Percentiles rank a stretch among this genome's conserved stretches.
These are phyloP conservation scores for Lycaena phlaeas DNA, from an alignment of 2,888 invertebrate species.

Conservation along the genomic window DNA sequence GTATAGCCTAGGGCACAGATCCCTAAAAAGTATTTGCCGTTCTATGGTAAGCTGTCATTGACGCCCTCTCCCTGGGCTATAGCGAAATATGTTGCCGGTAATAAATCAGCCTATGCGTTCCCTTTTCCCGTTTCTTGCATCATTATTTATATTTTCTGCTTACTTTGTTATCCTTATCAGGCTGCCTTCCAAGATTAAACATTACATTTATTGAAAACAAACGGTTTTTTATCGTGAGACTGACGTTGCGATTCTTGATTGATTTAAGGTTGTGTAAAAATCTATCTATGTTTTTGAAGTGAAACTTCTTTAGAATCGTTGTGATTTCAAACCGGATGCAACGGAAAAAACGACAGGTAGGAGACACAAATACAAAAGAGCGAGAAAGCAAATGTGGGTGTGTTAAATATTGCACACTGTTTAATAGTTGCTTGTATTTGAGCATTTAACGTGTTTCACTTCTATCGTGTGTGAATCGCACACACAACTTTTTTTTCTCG, in stretches of 20 bases:
- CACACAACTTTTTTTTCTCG: no score
- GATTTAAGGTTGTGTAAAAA: not conserved
- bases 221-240: not conserved
- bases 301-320: no score
- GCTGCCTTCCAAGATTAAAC: conserved; percentile 5
- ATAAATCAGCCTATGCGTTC: conserved; percentile 8
- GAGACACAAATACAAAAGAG: no score
- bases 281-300: no score
- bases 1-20: not conserved
- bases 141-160: conserved; percentile 10
- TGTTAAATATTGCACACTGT: no score
- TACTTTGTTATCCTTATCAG: conserved; percentile 9
- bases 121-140: conserved; percentile 6
- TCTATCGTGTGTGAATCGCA: no score
- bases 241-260: not conserved
- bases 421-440: no score
- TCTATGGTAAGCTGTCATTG: conserved; percentile 1
- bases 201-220: conserved; percentile 5
- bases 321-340: no score
- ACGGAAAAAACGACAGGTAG: no score
- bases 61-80: not conserved
- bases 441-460: no score
- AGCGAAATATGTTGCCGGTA: conserved; percentile 4
- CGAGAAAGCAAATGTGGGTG: no score
- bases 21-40: conserved; percentile 1